Conservation (phyloP, 37 sponge, comb jelly and placozoan species). For the Oscarella lobularis region DNA sequence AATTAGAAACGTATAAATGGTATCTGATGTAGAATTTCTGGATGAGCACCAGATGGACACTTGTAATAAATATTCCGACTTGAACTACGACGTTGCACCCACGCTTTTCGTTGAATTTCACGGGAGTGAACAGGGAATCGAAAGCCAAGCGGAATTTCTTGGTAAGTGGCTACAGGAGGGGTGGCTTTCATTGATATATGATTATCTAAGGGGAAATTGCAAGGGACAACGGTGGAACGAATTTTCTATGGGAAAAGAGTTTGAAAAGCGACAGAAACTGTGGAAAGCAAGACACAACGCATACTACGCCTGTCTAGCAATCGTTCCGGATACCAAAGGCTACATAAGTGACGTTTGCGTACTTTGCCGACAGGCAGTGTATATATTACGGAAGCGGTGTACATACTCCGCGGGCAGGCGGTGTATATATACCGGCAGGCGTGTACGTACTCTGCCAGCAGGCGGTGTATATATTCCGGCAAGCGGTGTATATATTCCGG, state of each 20-base stretch:
- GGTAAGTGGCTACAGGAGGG: no score
- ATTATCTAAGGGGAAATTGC: conserved; percentile 31
- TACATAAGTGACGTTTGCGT: conserved; percentile 77
- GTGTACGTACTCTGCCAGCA: no score
- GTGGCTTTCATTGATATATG: conserved; percentile 2
- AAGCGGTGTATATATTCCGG: no score
- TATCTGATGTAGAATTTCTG: conserved; percentile 64
- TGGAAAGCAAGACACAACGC: conserved; percentile 82
- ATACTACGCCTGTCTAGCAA: conserved; percentile 47
- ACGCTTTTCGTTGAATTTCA: conserved; percentile 80
- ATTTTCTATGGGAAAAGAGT: conserved; percentile 61
- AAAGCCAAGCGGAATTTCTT: conserved; percentile 47
- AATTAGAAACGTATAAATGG: no score
- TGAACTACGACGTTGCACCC: conserved; percentile 30
- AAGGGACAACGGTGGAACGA: conserved; percentile 32
- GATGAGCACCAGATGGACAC: conserved; percentile 46
- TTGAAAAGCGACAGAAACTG: conserved; percentile 29
- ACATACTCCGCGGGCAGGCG: no score
- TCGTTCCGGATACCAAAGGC: conserved; percentile 50
- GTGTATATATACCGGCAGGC: no score
- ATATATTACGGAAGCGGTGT: no score
- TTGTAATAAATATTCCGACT: conserved; percentile 38
- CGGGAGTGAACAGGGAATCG: conserved; percentile 41
- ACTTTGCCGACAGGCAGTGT: no score
- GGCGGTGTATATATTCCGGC: no score